Conservation (phyloP, 2,888 invertebrate species). For the Drosophila ezoana region DNA sequence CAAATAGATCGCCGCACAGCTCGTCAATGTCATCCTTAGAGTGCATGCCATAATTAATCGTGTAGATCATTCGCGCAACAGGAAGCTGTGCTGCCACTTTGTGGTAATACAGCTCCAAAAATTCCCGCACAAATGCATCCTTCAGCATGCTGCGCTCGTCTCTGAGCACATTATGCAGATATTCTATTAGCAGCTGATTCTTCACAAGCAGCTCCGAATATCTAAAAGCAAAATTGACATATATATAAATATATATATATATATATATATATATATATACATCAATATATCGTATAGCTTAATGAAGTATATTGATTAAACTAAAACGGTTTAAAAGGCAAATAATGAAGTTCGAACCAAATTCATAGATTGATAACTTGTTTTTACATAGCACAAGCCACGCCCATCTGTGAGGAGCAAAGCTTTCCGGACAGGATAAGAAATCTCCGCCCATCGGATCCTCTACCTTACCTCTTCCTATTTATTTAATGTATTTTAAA, state of each 20-base stretch:
- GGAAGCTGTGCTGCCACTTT: constrained; percentile 86
- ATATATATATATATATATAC: background rate
- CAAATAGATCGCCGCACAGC: constrained; percentile 85
- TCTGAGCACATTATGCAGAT: constrained; percentile 94
- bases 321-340: no score
- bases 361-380: no score
- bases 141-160: constrained; percentile 95
- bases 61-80: constrained; percentile 84
- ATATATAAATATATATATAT: background rate
- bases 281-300: no score
- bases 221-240: constrained; percentile 83
- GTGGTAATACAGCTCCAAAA: constrained; percentile 95
- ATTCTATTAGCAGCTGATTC: constrained; percentile 94
- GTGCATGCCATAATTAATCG: constrained; percentile 84
- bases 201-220: constrained; percentile 92
- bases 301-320: no score
- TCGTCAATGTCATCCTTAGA: constrained; percentile 85
- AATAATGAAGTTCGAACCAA: no score
- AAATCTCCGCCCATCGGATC: no score
- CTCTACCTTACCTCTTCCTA: no score
- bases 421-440: no score
- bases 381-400: no score
- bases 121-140: constrained; percentile 93
- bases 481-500: no score
- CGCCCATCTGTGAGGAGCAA: no score